Conservation (phyloP, 2,113 vertebrate species). For the Mobula birostris region DNA sequence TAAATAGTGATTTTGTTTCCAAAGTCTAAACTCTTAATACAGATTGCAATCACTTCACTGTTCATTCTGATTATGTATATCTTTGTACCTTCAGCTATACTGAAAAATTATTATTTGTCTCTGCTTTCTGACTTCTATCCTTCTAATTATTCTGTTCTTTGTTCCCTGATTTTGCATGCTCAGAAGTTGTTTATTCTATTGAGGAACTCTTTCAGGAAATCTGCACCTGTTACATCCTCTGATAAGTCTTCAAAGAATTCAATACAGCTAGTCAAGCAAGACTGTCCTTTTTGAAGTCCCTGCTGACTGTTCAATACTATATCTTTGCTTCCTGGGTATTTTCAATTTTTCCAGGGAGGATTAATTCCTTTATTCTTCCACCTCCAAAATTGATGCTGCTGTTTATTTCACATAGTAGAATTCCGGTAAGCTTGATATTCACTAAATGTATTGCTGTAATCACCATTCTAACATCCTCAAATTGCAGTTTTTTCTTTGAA, state of each 20-base stretch:
- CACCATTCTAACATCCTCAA: not conserved
- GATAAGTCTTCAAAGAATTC: not conserved
- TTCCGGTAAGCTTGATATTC: too few relatives aligned
- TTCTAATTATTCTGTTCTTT: not conserved
- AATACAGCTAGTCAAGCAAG: not conserved
- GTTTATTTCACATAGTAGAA: too few relatives aligned
- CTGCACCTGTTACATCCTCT: too few relatives aligned
- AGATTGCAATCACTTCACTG: too few relatives aligned
- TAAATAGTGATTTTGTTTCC: too few relatives aligned
- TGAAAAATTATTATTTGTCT: not conserved
- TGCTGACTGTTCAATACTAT: not conserved
- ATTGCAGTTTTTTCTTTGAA: not conserved
- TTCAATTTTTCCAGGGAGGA: not conserved
- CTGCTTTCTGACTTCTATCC: not conserved
- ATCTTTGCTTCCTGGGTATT: not conserved
- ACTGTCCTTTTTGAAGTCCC: not conserved
- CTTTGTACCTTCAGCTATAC: not conserved
- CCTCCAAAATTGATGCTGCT: not conserved
- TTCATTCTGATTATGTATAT: too few relatives aligned
- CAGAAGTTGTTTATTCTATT: not conserved
- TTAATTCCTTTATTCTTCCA: not conserved
- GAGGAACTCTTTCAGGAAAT: not conserved
- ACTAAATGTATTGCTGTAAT: not conserved
- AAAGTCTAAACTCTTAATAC: too few relatives aligned
- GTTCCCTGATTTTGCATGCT: not conserved